A percentile compares a stretch with the other conserved stretches of the same genome.
Conservation (phyloP, 2,797 vertebrate genomes). For the Fistularia commersonii region DNA sequence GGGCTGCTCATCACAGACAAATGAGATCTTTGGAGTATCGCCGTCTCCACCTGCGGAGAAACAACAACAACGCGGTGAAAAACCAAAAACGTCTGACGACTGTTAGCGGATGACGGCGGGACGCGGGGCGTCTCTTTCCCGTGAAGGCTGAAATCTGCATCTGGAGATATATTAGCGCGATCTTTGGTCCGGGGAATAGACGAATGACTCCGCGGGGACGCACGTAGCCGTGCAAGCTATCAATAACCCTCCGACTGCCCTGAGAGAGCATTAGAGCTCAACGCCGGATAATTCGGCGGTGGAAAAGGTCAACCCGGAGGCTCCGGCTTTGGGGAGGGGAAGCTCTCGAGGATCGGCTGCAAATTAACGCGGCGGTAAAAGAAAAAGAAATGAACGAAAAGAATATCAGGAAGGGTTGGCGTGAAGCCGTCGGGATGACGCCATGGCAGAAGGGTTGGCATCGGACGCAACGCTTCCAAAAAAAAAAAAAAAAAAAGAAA, state of each 20-base stretch:
- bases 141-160: slow-evolving; percentile 22
- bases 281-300: slow-evolving; percentile 21
- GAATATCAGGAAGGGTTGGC: slow-evolving; percentile 31
- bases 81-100: background rate
- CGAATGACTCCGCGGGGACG: slow-evolving; percentile 33
- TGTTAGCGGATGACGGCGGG: background rate
- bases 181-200: slow-evolving; percentile 47
- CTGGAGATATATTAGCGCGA: slow-evolving; percentile 51
- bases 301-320: slow-evolving; percentile 38
- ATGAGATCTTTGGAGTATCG: slow-evolving; percentile 75
- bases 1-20: slow-evolving; percentile 80
- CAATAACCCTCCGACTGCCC: slow-evolving; percentile 40
- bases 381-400: slow-evolving; percentile 12
- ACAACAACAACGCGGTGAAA: slow-evolving; percentile 13
- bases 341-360: slow-evolving; percentile 9
- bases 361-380: slow-evolving; percentile 19
- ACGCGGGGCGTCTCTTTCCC: background rate
- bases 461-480: no score
- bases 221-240: slow-evolving; percentile 11
- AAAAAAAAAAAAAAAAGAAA: no score
- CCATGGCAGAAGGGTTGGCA: slow-evolving; percentile 32
- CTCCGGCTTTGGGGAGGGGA: slow-evolving; percentile 20
- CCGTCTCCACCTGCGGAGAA: slow-evolving; percentile 71
- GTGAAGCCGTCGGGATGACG: slow-evolving; percentile 17
- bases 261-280: slow-evolving; percentile 46